Evolutionary conservation across 2,113 vertebrate species (phyloP).

Genomic region (Ascaphus truei): DNA sequence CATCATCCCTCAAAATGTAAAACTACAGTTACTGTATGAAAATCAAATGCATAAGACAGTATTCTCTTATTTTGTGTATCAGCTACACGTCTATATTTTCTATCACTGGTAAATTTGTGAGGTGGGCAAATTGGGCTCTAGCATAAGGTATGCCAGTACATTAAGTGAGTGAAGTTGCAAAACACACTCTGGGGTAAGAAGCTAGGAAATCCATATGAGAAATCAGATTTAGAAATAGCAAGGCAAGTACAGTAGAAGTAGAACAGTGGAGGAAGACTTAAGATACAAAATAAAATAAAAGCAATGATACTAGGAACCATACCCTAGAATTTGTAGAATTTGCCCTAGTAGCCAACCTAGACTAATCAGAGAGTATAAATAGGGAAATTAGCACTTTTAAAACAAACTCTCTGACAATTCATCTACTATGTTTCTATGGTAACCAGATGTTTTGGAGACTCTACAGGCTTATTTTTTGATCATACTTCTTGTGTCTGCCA

Average conservation of each 20-base stretch:
- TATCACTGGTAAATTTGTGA: too few species aligned
- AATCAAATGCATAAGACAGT: too few species aligned
- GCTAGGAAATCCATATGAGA: neutral
- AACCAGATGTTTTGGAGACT: too few species aligned
- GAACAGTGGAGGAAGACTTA: neutral
- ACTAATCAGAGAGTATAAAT: constrained; percentile 25
- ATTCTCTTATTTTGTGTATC: too few species aligned
- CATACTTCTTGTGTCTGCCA: too few species aligned
- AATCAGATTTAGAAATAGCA: neutral
- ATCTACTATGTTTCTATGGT: constrained; percentile 8
- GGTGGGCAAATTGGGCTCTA: neutral
- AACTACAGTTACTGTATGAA: too few species aligned
- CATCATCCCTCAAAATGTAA: too few species aligned
- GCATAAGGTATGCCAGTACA: neutral
- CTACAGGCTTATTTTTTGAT: too few species aligned
- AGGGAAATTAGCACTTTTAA: neutral
- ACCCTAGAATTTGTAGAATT: too few species aligned
- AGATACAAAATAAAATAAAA: constrained; percentile 12
- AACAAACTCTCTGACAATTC: neutral
- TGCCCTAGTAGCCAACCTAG: constrained; percentile 15
- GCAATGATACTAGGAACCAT: neutral
- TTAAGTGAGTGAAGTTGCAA: neutral
- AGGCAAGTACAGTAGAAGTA: neutral
- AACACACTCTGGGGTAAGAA: neutral
- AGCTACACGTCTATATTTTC: too few species aligned